Conservation (phyloP, 2,888 invertebrate species). For the Hetaerina titia region DNA sequence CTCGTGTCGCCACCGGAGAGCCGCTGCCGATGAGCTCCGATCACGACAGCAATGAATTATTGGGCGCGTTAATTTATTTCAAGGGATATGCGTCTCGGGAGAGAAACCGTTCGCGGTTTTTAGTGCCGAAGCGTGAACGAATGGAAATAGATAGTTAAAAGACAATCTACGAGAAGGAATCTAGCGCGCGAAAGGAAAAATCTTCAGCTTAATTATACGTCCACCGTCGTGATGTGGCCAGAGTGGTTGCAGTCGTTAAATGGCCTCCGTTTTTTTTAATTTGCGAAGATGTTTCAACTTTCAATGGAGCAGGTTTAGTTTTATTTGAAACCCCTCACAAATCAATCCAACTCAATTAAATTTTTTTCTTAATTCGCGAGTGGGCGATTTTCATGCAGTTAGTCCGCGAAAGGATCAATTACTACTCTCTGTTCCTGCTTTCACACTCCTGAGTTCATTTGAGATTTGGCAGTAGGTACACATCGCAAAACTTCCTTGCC, state of each 20-base stretch:
- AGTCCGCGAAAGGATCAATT: not conserved
- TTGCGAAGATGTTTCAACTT: not conserved
- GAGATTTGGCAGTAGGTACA: not conserved
- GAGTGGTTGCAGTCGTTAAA: not conserved
- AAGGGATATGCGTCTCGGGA: not conserved
- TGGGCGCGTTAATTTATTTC: slow-evolving; percentile 12
- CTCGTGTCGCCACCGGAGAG: not conserved
- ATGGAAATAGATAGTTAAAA: not conserved
- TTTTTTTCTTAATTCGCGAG: not conserved
- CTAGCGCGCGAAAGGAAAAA: not conserved
- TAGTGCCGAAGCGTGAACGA: not conserved
- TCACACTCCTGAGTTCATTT: not conserved
- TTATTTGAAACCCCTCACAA: not conserved
- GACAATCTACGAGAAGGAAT: not conserved
- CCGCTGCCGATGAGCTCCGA: not conserved
- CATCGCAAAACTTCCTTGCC: too few relatives aligned
- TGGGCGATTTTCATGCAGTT: not conserved
- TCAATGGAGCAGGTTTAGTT: not conserved
- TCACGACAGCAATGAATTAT: not conserved
- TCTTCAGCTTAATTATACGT: not conserved
- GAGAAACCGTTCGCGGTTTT: not conserved
- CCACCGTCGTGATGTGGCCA: not conserved
- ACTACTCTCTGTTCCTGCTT: not conserved
- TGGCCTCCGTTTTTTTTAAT: not conserved
- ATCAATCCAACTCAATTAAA: not conserved